Base-by-base conservation (phyloP, 2,888 invertebrate genomes). In the Aleiodes testaceus region DNA sequence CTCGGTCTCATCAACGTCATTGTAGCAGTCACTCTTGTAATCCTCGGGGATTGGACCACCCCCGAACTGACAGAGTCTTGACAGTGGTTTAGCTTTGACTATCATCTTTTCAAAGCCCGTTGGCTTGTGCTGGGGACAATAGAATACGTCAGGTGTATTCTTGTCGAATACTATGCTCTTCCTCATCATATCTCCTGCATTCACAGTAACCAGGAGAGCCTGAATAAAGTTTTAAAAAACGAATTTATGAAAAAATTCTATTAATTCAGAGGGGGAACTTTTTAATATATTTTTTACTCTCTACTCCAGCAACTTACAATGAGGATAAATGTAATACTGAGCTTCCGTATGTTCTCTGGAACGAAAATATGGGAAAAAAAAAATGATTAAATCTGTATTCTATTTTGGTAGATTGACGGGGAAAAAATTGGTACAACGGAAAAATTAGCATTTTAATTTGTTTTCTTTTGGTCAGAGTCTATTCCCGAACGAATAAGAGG, bases 151-250 rank as follows among this genome's bases (percentile, higher is more conserved):
- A 7, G 94, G 94, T 0, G 93, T 94, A 82, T 93, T 93, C 82
- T 93, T 93, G 83, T 94, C 93, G 83, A 92, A 94, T 45, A 94
- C 93, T 77, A 94, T 94, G 69, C 92, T 92, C 86, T 94, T 94
- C 74, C 93, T 88, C 90, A 93, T 91, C 91, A 94, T 92, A 83
- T 94, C 93, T 73, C 92, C 92, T 45, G 90, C 90, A 66, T 89
- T 80, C 44, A 77, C 84, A 7, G 77, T 45, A n/a, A 75, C 72
- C 18, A 80, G 52, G 3, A 74, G 22, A 11, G 66, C 69, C 79
- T 79, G 70, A 26, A 65, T 52, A 50, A 68, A 16, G 14, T 50
- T 49, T 55, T 12, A 53, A 18, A 45, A 47, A 47, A 47, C 5
- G 1, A 47, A 16, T 12, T 49, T 47, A 30, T 18, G 16, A 63